Evolutionary conservation across 2,888 invertebrate species (phyloP).

Genomic region (Dexiosoma caninum): DNA sequence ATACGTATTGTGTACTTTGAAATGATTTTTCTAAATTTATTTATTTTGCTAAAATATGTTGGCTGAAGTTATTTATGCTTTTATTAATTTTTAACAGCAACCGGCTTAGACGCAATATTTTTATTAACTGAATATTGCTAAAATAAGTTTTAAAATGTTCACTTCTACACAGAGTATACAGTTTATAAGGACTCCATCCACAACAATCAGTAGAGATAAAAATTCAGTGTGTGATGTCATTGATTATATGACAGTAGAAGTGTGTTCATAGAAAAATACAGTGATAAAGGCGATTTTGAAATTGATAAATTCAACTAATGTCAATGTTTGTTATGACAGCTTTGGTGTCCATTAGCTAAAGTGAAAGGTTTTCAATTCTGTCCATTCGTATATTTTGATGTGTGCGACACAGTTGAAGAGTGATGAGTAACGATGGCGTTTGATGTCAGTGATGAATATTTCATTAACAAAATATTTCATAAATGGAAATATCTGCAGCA

Average conservation of each 20-base stretch:
- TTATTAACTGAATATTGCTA: constrained; percentile 4
- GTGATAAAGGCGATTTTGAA: neutral
- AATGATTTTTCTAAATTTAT: too few species aligned
- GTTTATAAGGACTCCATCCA: constrained; percentile 2
- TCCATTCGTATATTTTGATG: neutral
- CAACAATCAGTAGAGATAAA: neutral
- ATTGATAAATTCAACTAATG: constrained; percentile 42
- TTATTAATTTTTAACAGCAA: neutral
- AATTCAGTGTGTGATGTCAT: neutral
- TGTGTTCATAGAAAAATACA: neutral
- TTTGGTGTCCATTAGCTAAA: constrained; percentile 48
- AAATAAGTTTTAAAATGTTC: constrained; percentile 21
- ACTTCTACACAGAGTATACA: constrained; percentile 1
- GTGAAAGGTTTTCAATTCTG: constrained; percentile 53
- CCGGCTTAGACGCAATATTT: neutral
- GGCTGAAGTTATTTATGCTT: too few species aligned
- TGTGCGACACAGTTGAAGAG: neutral
- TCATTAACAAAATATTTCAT: constrained; percentile 62
- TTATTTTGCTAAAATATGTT: too few species aligned
- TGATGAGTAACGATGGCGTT: neutral
- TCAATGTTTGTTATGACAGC: constrained; percentile 49
- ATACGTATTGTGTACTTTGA: too few species aligned
- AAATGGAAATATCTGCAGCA: constrained; percentile 44
- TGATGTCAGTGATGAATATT: constrained; percentile 55
- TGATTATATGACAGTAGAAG: constrained; percentile 33